phyloP scores from a whole-genome alignment of 2,113 vertebrate genomes.

The Grammomys surdaster region DNA sequence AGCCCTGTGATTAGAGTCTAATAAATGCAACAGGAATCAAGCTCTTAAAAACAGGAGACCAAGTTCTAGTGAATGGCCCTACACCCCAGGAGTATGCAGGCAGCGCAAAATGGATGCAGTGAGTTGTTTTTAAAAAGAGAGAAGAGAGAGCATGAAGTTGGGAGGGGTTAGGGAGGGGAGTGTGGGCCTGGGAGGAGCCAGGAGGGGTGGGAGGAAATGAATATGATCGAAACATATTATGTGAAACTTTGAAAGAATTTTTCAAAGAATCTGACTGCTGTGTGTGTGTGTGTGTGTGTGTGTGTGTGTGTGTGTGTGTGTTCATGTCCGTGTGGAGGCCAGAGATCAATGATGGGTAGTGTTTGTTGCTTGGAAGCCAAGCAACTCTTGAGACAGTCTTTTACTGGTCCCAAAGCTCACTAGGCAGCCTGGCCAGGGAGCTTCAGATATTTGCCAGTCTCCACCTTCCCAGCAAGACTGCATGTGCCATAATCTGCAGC shows the following conservation, averaged over 20 bases:
- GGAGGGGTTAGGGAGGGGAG: background rate
- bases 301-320: background rate
- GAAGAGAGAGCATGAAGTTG: background rate
- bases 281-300: too few relatives aligned
- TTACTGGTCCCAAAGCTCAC: background rate
- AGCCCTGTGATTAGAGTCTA: background rate
- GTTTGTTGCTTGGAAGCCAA: background rate
- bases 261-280: background rate
- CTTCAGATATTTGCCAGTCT: background rate
- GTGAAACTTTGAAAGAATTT: background rate
- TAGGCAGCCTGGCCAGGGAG: background rate
- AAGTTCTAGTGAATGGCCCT: background rate
- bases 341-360: background rate
- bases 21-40: background rate
- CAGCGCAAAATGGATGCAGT: background rate
- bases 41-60: background rate
- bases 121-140: background rate
- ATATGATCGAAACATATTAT: background rate
- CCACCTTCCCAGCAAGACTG: background rate
- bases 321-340: background rate
- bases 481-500: background rate
- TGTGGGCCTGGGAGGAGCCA: too few relatives aligned
- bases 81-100: background rate
- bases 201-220: background rate
- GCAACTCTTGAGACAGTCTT: too few relatives aligned